Evolutionary conservation across 2,113 vertebrate species (phyloP).

Genomic region (Pomatostomus ruficeps): DNA sequence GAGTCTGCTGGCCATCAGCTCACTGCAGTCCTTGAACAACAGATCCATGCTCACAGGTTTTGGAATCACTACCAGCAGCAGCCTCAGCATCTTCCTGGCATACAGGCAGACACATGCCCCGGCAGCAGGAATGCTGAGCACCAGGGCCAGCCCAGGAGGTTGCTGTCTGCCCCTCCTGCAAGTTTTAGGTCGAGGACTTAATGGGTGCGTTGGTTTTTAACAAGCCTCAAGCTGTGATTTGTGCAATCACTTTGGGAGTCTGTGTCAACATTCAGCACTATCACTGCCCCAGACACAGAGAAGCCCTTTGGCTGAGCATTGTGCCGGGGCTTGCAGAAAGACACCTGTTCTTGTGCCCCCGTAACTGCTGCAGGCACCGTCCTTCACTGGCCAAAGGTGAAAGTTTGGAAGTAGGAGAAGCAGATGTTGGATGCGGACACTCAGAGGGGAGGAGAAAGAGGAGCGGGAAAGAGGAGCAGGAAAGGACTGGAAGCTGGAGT

Average conservation of each 20-base stretch:
- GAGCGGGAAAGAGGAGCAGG: not conserved
- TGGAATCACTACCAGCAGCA: not conserved
- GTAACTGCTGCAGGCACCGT: not conserved
- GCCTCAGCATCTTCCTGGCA: no score
- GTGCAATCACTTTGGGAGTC: not conserved
- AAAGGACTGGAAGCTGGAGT: not conserved
- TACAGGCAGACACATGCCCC: not conserved
- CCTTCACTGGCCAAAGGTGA: not conserved
- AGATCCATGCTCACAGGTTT: not conserved
- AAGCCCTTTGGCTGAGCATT: not conserved
- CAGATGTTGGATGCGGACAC: not conserved
- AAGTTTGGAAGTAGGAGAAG: not conserved
- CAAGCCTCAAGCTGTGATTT: not conserved
- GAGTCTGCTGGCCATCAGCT: not conserved
- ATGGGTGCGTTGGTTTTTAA: not conserved
- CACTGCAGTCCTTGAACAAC: not conserved
- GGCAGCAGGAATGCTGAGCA: not conserved
- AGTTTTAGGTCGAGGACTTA: not conserved
- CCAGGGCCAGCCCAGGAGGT: not conserved
- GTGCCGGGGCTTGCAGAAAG: not conserved
- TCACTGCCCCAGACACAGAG: not conserved
- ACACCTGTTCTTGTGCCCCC: not conserved
- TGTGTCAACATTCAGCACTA: rapidly evolving
- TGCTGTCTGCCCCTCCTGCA: not conserved
- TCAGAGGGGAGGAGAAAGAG: not conserved